Percentiles rank a stretch among this genome's conserved stretches.
phyloP scores from a whole-genome alignment of 30 jellyfish, hydroid and myxozoan genomes.

The Catostylus mosaicus region DNA sequence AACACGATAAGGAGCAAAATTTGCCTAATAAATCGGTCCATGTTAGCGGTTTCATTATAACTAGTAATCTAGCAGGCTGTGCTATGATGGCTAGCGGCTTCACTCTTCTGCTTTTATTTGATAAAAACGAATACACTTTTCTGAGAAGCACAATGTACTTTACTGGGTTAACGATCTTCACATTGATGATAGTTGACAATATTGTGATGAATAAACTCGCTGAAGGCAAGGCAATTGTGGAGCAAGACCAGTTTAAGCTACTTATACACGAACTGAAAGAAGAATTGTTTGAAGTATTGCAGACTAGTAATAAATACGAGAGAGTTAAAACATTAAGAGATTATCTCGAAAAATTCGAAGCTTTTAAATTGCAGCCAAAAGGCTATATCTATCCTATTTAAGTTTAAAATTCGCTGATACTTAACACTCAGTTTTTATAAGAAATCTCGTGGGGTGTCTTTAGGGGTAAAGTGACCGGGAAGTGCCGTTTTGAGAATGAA shows the following conservation, averaged over 20 bases:
- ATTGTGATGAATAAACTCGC: conserved; percentile 52
- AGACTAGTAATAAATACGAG: conserved; percentile 56
- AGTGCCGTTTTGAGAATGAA: too few relatives aligned
- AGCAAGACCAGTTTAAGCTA: conserved; percentile 60
- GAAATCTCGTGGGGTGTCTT: too few relatives aligned
- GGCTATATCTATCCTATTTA: conserved; percentile 67
- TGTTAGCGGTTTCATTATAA: conserved; percentile 62
- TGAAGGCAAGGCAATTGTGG: conserved; percentile 55
- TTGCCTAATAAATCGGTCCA: conserved; percentile 16
- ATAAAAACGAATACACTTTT: conserved; percentile 41
- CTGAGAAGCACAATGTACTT: conserved; percentile 71
- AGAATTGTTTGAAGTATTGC: conserved; percentile 68
- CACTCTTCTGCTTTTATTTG: conserved; percentile 56
- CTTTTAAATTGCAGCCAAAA: conserved; percentile 56
- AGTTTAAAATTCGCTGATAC: not conserved
- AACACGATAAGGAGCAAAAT: not conserved
- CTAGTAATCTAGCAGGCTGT: conserved; percentile 76
- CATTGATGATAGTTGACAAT: conserved; percentile 50
- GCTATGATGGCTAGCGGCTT: conserved; percentile 71
- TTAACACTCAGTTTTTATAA: too few relatives aligned
- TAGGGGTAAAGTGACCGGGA: too few relatives aligned
- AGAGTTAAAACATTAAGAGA: conserved; percentile 67
- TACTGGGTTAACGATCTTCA: conserved; percentile 73
- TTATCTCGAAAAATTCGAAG: conserved; percentile 47
- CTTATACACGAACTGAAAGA: conserved; percentile 70